These are phyloP conservation scores for Pachyramphus minor DNA, from an alignment of 2,113 vertebrate species.

Conservation along the genomic window DNA sequence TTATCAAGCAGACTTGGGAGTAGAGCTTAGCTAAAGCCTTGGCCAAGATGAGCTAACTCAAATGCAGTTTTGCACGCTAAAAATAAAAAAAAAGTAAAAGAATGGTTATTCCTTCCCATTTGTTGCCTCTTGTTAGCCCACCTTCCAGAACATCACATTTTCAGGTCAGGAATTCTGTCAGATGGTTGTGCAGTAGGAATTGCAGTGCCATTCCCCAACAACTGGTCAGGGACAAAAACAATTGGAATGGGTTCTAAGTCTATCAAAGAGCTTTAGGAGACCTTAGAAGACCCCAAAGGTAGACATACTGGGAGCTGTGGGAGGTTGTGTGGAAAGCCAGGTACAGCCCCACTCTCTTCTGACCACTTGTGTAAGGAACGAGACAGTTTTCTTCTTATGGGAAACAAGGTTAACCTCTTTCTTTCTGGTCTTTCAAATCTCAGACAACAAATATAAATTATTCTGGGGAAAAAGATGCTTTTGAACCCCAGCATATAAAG, in stretches of 20 bases:
- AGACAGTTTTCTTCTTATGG: not conserved
- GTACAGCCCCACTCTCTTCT: not conserved
- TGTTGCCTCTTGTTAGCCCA: not conserved
- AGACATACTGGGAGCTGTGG: not conserved
- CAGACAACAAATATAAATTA: not conserved
- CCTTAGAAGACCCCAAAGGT: not conserved
- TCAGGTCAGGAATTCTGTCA: not conserved
- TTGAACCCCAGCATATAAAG: not conserved
- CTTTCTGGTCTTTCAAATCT: not conserved
- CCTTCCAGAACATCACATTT: not conserved
- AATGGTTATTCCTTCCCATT: not conserved
- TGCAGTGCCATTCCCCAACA: not conserved
- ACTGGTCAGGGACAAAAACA: not conserved
- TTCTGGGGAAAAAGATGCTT: not conserved
- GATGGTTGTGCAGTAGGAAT: not conserved
- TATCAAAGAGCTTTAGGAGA: not conserved
- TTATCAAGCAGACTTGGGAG: not conserved
- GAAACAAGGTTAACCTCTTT: not conserved
- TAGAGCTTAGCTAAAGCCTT: not conserved
- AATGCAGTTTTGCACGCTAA: not conserved
- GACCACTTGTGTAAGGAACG: rapidly evolving
- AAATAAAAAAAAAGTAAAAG: not conserved
- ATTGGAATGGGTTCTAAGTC: not conserved
- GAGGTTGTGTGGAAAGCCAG: rapidly evolving
- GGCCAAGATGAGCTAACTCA: not conserved